Conservation (phyloP, 2,113 vertebrate genomes). For the Hydrolagus affinis region DNA sequence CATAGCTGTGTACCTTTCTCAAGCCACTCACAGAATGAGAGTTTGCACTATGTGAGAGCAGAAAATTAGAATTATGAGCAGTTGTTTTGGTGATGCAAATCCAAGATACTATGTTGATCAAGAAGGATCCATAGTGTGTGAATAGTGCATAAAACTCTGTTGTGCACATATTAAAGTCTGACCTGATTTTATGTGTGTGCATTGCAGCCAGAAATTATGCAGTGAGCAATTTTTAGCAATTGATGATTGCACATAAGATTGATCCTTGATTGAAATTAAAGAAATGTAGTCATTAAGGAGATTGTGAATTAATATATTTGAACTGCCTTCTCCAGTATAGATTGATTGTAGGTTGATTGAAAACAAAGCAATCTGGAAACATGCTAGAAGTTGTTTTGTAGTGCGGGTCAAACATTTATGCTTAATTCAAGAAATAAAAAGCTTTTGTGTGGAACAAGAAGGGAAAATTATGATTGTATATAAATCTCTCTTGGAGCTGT, state of each 20-base stretch:
- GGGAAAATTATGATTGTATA: not conserved
- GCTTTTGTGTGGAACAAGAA: not conserved
- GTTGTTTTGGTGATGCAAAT: not conserved
- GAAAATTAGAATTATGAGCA: constrained; percentile 25
- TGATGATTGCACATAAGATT: not conserved
- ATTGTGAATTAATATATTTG: constrained; percentile 9
- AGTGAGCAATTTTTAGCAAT: not conserved
- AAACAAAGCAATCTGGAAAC: not conserved
- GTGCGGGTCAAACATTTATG: not conserved
- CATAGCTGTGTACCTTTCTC: not conserved
- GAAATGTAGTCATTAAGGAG: not conserved
- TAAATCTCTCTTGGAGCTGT: not conserved
- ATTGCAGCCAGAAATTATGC: not conserved
- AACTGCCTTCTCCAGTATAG: not conserved
- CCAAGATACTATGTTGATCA: not conserved
- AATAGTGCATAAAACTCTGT: not conserved
- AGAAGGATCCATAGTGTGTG: not conserved
- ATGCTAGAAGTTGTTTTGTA: not conserved
- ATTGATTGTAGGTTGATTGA: constrained; percentile 14
- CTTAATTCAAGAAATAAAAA: not conserved
- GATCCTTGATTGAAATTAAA: not conserved
- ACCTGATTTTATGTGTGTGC: not conserved
- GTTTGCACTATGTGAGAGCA: not conserved
- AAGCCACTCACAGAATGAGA: not conserved
- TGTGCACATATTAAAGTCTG: not conserved